Percentiles rank a stretch among this genome's conserved stretches.
phyloP scores from a whole-genome alignment of 2,797 vertebrate species.

The Pangasius macronema region DNA sequence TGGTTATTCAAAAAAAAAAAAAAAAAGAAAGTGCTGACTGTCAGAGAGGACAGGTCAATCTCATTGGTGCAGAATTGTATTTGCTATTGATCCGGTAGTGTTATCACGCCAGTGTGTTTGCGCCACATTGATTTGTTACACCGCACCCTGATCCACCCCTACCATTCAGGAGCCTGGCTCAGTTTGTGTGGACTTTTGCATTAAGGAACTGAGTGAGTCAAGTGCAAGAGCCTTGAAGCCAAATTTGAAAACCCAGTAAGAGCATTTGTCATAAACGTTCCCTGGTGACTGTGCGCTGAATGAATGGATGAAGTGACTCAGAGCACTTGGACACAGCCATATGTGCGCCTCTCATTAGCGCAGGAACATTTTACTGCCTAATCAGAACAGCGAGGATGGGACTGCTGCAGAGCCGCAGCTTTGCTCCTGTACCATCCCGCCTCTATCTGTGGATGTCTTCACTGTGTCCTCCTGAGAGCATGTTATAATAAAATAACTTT shows the following conservation, averaged over 20 bases:
- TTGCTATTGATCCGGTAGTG: constrained; percentile 48
- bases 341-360: constrained; percentile 39
- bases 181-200: constrained; percentile 25
- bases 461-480: neutral
- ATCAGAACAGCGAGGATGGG: constrained; percentile 14
- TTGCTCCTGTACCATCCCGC: constrained; percentile 7
- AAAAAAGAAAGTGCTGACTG: constrained; percentile 20
- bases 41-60: constrained; percentile 42
- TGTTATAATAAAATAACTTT: no score
- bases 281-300: constrained; percentile 38
- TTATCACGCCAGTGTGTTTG: constrained; percentile 27
- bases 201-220: constrained; percentile 40
- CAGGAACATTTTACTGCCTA: constrained; percentile 27
- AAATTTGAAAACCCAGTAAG: constrained; percentile 40
- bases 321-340: constrained; percentile 36
- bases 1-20: constrained; percentile 18
- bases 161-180: neutral
- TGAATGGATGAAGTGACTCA: constrained; percentile 42
- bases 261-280: constrained; percentile 48
- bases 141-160: constrained; percentile 21
- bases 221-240: constrained; percentile 14
- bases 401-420: constrained; percentile 6
- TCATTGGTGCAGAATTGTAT: constrained; percentile 43
- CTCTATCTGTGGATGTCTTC: neutral
- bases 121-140: constrained; percentile 32